phyloP scores from a whole-genome alignment of 2,113 vertebrate species.

The Hyperoodon ampullatus region DNA sequence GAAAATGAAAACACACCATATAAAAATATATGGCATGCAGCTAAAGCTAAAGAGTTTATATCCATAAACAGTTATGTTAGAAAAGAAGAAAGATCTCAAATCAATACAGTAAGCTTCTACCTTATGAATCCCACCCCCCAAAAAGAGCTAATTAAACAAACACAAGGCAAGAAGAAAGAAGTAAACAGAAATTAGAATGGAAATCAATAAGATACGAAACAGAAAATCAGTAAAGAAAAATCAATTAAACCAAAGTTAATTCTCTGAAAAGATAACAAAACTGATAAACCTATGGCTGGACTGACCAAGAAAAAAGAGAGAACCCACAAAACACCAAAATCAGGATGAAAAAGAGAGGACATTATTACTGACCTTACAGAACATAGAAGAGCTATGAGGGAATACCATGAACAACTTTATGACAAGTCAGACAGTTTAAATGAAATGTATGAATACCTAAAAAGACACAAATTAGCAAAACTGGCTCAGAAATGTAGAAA shows the following conservation, averaged over 20 bases:
- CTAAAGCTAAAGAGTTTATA: background rate
- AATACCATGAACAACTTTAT: background rate
- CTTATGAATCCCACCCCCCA: background rate
- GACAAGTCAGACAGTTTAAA: background rate
- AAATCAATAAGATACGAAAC: conserved; percentile 16
- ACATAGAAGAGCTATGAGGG: background rate
- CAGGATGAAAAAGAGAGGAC: background rate
- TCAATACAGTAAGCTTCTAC: background rate
- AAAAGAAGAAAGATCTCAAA: conserved; percentile 25
- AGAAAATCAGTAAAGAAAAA: conserved; percentile 1
- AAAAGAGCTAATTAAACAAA: conserved; percentile 35
- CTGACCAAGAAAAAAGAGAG: background rate
- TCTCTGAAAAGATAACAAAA: background rate
- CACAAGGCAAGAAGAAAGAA: background rate
- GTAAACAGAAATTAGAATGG: background rate
- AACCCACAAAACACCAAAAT: background rate
- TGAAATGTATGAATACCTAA: background rate
- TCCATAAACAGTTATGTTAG: background rate
- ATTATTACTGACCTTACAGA: background rate
- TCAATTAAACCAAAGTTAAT: background rate
- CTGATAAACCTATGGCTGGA: background rate
- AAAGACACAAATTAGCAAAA: background rate
- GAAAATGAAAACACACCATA: background rate
- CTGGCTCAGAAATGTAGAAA: background rate
- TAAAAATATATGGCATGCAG: background rate